Conservation (phyloP, 2,888 invertebrate species). For the Cancer borealis region DNA sequence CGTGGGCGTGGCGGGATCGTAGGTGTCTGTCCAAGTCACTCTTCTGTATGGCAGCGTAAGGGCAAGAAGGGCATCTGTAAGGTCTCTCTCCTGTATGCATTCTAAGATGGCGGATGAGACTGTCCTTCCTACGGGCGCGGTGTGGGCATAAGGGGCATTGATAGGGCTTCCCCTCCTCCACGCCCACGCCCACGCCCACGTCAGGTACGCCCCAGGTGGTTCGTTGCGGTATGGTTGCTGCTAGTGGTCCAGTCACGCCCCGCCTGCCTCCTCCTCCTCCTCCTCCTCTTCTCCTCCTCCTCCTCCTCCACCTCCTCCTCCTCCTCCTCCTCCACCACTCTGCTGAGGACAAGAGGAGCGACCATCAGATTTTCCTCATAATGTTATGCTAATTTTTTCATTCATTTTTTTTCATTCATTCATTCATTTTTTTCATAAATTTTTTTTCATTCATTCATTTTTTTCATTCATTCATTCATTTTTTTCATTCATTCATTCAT, state of each 20-base stretch:
- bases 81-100: constrained; percentile 75
- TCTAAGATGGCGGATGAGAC: constrained; percentile 69
- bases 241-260: not conserved
- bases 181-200: not conserved
- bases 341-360: constrained; percentile 61
- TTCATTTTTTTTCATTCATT: too few relatives aligned
- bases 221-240: not conserved
- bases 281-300: constrained; percentile 48
- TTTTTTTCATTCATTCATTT: too few relatives aligned
- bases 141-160: constrained; percentile 66
- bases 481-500: too few relatives aligned
- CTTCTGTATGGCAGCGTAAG: constrained; percentile 75
- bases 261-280: not conserved
- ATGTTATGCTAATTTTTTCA: too few relatives aligned
- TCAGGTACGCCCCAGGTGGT: not conserved
- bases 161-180: not conserved
- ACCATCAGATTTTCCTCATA: constrained; percentile 56
- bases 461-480: too few relatives aligned
- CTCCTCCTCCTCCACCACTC: constrained; percentile 64
- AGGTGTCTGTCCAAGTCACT: constrained; percentile 72
- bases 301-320: constrained; percentile 54
- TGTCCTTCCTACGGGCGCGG: constrained; percentile 70
- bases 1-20: constrained; percentile 59
- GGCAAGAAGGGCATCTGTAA: constrained; percentile 67
- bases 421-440: too few relatives aligned